Percentiles rank a stretch among this genome's conserved stretches.
These are phyloP conservation scores for Sarcophaga caerulescens DNA, from an alignment of 2,888 invertebrate genomes.

Conservation along the genomic window DNA sequence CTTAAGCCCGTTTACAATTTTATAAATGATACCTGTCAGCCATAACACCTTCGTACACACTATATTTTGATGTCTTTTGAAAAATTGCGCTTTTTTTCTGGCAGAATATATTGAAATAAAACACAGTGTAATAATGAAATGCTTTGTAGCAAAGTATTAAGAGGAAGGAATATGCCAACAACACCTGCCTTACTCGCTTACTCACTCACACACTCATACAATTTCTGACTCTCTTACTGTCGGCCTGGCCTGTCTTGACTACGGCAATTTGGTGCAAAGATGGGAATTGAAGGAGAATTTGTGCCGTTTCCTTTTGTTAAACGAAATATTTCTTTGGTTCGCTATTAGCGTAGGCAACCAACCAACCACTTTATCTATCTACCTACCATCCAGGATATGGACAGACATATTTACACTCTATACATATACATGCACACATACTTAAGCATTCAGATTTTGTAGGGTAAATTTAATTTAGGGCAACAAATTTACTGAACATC, in stretches of 20 bases:
- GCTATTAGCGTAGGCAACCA: not conserved
- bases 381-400: slow-evolving; percentile 27
- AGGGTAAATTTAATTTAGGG: slow-evolving; percentile 44
- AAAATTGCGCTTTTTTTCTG: slow-evolving; percentile 22
- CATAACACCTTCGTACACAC: slow-evolving; percentile 46
- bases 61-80: slow-evolving; percentile 34
- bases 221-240: not conserved
- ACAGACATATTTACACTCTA: slow-evolving; percentile 9
- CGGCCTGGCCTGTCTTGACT: not conserved
- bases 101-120: slow-evolving; percentile 29
- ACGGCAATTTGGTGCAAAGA: too few species aligned
- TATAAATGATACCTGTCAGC: slow-evolving; percentile 59
- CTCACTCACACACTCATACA: not conserved
- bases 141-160: not conserved
- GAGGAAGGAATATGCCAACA: slow-evolving; percentile 8
- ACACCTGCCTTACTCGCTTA: slow-evolving; percentile 29
- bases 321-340: not conserved
- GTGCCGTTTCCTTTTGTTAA: slow-evolving; percentile 18
- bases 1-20: slow-evolving; percentile 29
- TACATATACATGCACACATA: slow-evolving; percentile 22
- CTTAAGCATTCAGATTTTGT: slow-evolving; percentile 8
- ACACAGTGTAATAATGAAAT: not conserved
- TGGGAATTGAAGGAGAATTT: not conserved
- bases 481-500: slow-evolving; percentile 32
- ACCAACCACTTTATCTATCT: not conserved